phyloP scores from a whole-genome alignment of 2,888 invertebrate species.

The Drosophila testacea region DNA sequence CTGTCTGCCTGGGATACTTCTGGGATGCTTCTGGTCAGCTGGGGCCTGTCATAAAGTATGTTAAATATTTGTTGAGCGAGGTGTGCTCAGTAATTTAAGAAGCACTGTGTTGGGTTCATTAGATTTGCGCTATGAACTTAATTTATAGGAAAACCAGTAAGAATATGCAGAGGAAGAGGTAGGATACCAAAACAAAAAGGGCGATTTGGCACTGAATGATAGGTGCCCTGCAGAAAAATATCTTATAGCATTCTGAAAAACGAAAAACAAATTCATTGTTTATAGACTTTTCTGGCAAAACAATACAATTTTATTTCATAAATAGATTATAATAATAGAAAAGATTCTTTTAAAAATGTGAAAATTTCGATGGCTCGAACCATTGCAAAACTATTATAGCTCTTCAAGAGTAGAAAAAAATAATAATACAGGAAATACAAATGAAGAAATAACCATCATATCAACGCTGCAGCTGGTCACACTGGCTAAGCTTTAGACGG shows the following conservation, averaged over 20 bases:
- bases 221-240: too few species aligned
- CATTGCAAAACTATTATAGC: too few species aligned
- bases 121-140: constrained; percentile 40
- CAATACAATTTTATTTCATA: too few species aligned
- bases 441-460: neutral
- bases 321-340: too few species aligned
- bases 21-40: constrained; percentile 50
- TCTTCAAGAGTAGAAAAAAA: neutral
- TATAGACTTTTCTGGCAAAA: too few species aligned
- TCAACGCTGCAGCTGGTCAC: constrained; percentile 11
- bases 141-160: constrained; percentile 29
- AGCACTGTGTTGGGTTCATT: constrained; percentile 48
- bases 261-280: too few species aligned
- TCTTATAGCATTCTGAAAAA: too few species aligned
- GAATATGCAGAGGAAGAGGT: neutral
- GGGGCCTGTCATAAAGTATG: constrained; percentile 69
- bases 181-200: too few species aligned
- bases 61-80: constrained; percentile 72
- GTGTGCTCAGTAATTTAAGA: constrained; percentile 59
- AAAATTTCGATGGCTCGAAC: too few species aligned
- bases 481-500: constrained; percentile 16
- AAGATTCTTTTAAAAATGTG: too few species aligned
- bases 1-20: constrained; percentile 51
- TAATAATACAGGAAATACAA: neutral
- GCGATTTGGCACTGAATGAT: too few species aligned